These are phyloP conservation scores for Talpa occidentalis DNA, from an alignment of 2,113 vertebrate genomes.

Conservation along the genomic window DNA sequence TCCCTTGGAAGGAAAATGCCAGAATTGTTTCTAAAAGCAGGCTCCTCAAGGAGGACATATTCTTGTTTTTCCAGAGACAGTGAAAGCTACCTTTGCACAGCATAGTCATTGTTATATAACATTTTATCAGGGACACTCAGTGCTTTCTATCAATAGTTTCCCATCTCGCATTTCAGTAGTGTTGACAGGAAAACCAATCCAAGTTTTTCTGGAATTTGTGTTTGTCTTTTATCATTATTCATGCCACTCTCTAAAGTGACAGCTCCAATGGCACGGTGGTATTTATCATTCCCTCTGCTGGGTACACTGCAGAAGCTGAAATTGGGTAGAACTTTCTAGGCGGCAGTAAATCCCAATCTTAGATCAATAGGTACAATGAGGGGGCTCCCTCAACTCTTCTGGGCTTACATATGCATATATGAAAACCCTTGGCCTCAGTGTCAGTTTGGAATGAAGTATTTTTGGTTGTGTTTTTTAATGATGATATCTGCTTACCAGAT, in stretches of 20 bases:
- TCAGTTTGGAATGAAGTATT: background rate
- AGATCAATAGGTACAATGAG: slow-evolving; percentile 60
- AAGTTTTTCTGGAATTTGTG: slow-evolving; percentile 72
- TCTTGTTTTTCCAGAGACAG: slow-evolving; percentile 51
- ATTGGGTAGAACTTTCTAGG: slow-evolving; percentile 59
- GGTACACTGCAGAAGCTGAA: slow-evolving; percentile 40
- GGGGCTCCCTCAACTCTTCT: slow-evolving; percentile 45
- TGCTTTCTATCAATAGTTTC: slow-evolving; percentile 71
- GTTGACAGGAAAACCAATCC: slow-evolving; percentile 70
- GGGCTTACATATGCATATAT: background rate
- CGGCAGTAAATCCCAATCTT: slow-evolving; percentile 59
- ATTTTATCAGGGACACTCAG: slow-evolving; percentile 40
- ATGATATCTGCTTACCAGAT: slow-evolving; percentile 36
- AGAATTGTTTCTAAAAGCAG: slow-evolving; percentile 37
- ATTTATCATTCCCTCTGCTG: slow-evolving; percentile 69
- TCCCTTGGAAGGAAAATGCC: slow-evolving; percentile 29
- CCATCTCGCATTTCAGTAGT: slow-evolving; percentile 65
- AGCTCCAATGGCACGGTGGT: slow-evolving; percentile 36
- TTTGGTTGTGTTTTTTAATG: slow-evolving; percentile 2
- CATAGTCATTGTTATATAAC: slow-evolving; percentile 68
- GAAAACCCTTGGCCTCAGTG: background rate
- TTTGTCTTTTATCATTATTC: slow-evolving; percentile 76
- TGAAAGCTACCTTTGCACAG: slow-evolving; percentile 51
- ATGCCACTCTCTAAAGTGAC: slow-evolving; percentile 69
- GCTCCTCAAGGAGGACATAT: background rate